Base-by-base conservation (phyloP, 2,113 vertebrate genomes). In the Stercorarius parasiticus region DNA sequence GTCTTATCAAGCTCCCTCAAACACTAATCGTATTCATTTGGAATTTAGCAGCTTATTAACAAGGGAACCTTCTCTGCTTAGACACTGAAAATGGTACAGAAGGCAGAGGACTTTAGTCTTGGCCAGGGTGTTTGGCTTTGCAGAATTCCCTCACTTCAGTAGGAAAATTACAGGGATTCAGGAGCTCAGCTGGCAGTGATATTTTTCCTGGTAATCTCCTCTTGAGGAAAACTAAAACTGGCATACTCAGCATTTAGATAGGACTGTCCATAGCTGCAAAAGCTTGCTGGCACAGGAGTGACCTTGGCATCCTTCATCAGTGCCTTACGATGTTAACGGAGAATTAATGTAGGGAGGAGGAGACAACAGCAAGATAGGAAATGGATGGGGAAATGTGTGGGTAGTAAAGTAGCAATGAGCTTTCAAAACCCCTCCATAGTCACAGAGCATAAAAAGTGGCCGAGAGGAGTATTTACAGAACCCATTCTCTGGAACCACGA, bases 261-360 rank as follows among this genome's bases (percentile, higher is more conserved):
- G 29, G 45, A 77, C 53, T 85, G 36, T 34, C 69, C 80, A 49
- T 64, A 86, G 42, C 59, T 86, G 43, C 43, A 92, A 88, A 94
- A 88, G 7, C 81, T 89, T 92, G 32, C 70, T 93, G 66, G 77
- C 70, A 79, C 25, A 83, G n/a, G 50, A 95, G 45, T 73, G 86
- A 95, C 96, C 93, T 97, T 91, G 91, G 78, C 95, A 96, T 87
- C 36, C 22, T 82, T 91, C 71, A 77, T 65, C 77, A 70, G 16
- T 61, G 17, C 66, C 70, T 82, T 43, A 42, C 1, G 16, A 87
- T 80, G 53, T 62, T 95, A 95, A 96, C 47, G 42, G 74, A 82
- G 58, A 26, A 94, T 70, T 95, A 96, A 80, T 6, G 14, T 20
- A 80, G 27, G 49, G 53, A 83, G 76, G 58, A 88, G 73, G 84